Base-by-base conservation (phyloP, 1,140 invertebrate species). In the Lethocerus indicus region DNA sequence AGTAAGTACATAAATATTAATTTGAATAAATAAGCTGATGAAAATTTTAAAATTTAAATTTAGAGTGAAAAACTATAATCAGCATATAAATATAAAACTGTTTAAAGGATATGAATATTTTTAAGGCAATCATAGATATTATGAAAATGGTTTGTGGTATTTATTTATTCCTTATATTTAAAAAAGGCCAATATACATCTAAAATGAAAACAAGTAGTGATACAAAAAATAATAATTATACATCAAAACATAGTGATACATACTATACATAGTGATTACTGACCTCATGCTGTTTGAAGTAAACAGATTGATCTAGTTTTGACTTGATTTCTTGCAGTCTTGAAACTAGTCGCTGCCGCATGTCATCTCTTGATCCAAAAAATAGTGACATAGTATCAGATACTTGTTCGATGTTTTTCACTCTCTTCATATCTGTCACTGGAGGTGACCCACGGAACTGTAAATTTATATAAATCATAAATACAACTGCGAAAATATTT, bases 201-300 rank as follows among this genome's bases (percentile, higher is more conserved):
- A 47, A 47, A 35, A 24, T 16, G 12, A 39, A 16, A 7, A 13
- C 5, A 12, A 47, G n/a, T 7, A 20, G 14, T 39, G 5, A 14
- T 16, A 14, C n/a, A 35, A 4, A 32, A 35, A 37, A 29, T 52
- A 41, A 54, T 41, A 36, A 44, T 9, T 25, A 32, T 20, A 47
- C n/a, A n/a, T n/a, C n/a, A n/a, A n/a, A n/a, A n/a, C n/a, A n/a
- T n/a, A n/a, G n/a, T n/a, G n/a, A n/a, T n/a, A n/a, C n/a, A n/a
- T n/a, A n/a, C n/a, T n/a, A n/a, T 29, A 43, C 42, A 49, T 45
- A 47, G 20, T 46, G 28, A 28, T 52, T 16, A 45, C 61, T 58
- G 61, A 95, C 87, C 73, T 97, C 92, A 60, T 95, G 89, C 26
- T 68, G 76, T 51, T 75, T 74, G 63, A 96, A 96, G 66, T 92